Base-by-base conservation (phyloP, 2,888 invertebrate genomes). In the Sinohyriopsis cumingii region DNA sequence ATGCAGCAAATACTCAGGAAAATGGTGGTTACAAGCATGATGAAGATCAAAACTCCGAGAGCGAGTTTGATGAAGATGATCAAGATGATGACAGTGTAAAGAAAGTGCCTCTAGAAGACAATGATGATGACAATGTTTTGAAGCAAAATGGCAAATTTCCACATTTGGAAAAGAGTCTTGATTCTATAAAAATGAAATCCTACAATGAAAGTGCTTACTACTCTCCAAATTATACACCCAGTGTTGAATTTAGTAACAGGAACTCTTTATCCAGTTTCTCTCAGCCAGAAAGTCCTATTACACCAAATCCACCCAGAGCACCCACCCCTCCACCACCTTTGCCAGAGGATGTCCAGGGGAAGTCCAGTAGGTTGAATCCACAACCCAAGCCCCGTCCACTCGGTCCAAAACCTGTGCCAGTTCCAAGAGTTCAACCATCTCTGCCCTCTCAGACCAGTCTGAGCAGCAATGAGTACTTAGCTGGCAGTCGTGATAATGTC, bases 191-290 rank as follows among this genome's bases (percentile, higher is more conserved):
- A 55, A 77, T 77, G 68, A 79, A 76, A 56, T 68, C 67, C 53
- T 68, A 74, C 68, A 63, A 77, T 59, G 69, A 78, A 22, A 65
- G 75, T 53, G 68, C 68, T 63, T 71, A 66, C 62, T 59, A 67
- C 15, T 54, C 64, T 22, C 72, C 70, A 55, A 73, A 76, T 69
- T 73, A 75, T 55, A 73, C 73, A 20, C 77, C 75, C 9, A 79
- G 76, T 74, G 69, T 78, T 28, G 76, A 81, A 61, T 59, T 76
- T 59, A 69, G 73, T 71, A 63, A 74, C 3, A 72, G 68, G n/a
- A 67, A 60, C 24, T 80, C 82, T 22, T 63, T 84, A 70, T 78
- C 84, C 24, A 86, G 83, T 76, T 86, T 85, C 69, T 77, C 76
- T 61, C 76, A 81, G 65, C 79, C 77, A 28, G 71, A 72, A 15